Conservation (phyloP, 2,888 invertebrate genomes). For the Melanostoma scalare region DNA sequence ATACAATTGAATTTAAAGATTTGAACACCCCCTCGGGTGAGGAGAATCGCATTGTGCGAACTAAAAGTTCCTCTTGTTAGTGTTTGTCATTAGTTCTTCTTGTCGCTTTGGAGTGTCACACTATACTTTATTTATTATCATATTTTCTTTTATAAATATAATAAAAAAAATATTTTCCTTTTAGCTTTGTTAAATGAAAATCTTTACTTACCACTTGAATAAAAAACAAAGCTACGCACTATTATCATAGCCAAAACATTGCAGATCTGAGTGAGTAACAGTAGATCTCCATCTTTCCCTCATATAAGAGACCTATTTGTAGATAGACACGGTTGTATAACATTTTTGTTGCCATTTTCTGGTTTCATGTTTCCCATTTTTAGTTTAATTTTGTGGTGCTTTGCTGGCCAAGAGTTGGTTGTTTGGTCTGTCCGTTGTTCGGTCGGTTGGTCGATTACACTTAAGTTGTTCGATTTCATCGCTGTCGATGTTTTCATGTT, state of each 20-base stretch:
- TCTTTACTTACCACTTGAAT: background rate
- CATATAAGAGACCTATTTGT: conserved; percentile 54
- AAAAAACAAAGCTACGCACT: conserved; percentile 9
- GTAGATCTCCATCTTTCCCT: conserved; percentile 61
- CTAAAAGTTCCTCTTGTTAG: too few species aligned
- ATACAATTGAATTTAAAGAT: too few species aligned
- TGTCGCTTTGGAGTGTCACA: too few species aligned
- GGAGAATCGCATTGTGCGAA: too few species aligned
- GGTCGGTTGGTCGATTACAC: conserved; percentile 58
- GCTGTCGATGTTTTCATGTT: conserved; percentile 37
- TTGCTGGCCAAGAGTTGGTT: conserved; percentile 27
- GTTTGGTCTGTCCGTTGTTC: conserved; percentile 26
- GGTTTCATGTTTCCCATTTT: conserved; percentile 16
- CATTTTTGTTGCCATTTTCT: conserved; percentile 65
- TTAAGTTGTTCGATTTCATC: conserved; percentile 67
- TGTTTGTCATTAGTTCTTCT: too few species aligned
- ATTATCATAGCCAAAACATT: conserved; percentile 4
- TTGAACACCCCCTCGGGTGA: too few species aligned
- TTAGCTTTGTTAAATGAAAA: background rate
- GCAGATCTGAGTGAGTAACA: conserved; percentile 36
- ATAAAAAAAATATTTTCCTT: too few species aligned
- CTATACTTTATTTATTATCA: too few species aligned
- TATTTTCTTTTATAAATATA: too few species aligned
- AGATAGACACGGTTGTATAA: conserved; percentile 61
- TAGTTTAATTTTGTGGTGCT: conserved; percentile 53